phyloP scores from a whole-genome alignment of 2,113 vertebrate species.

The human (Homo sapiens) region GRCh38 chr18:24175501-24176000 shows the following conservation, averaged over 20 bases:
- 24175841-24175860: neutral
- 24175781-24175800: neutral
- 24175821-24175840: neutral
- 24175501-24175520: neutral
- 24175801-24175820: neutral
- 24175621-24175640: neutral
- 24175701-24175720: neutral
- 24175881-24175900: neutral
- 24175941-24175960: neutral
- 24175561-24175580: neutral
- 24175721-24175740: neutral
- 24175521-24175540: neutral
- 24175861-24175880: neutral
- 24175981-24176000: neutral
- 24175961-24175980: neutral
- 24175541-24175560: neutral
- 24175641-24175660: neutral
- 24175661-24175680: neutral
- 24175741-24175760: neutral
- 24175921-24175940: neutral
- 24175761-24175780: neutral
- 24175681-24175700: neutral
- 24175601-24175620: neutral
- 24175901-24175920: neutral
- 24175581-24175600: neutral